A percentile compares a stretch with the other conserved stretches of the same genome.
phyloP scores from a whole-genome alignment of 2,113 vertebrate genomes.

The Chloebia gouldiae region DNA sequence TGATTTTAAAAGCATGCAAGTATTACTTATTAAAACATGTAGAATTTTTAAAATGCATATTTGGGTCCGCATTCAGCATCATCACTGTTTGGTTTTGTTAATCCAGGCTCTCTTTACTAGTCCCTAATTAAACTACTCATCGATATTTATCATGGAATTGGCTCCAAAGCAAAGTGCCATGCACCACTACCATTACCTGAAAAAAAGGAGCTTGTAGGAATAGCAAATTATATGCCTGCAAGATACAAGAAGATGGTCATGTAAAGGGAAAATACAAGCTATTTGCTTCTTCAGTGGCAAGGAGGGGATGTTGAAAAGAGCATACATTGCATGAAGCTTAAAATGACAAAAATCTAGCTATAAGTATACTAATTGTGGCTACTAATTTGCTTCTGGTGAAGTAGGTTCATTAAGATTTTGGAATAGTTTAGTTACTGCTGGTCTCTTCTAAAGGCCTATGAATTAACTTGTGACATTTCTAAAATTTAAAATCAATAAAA shows the following conservation, averaged over 20 bases:
- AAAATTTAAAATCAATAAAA: conserved; percentile 62
- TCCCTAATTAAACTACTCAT: neutral
- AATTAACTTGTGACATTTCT: conserved; percentile 40
- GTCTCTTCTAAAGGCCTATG: conserved; percentile 25
- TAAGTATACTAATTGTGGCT: neutral
- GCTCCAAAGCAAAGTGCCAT: neutral
- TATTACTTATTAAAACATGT: neutral
- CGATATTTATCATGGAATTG: neutral
- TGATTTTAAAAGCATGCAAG: conserved; percentile 17
- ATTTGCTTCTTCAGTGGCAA: neutral
- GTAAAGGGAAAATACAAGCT: neutral
- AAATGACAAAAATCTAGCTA: neutral
- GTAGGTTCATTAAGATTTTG: neutral
- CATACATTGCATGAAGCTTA: neutral
- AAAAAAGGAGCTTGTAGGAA: neutral
- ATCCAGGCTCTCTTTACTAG: neutral
- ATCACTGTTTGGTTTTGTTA: neutral
- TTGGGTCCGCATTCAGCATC: neutral
- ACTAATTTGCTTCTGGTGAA: neutral
- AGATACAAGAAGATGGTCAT: neutral
- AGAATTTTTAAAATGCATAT: neutral
- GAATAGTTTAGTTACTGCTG: conserved; percentile 10
- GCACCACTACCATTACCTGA: neutral
- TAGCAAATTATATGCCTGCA: conserved; percentile 4
- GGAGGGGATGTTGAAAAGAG: neutral